Evolutionary conservation across 23 tunicate species (phyloP).

Genomic region (Styela plicata): DNA sequence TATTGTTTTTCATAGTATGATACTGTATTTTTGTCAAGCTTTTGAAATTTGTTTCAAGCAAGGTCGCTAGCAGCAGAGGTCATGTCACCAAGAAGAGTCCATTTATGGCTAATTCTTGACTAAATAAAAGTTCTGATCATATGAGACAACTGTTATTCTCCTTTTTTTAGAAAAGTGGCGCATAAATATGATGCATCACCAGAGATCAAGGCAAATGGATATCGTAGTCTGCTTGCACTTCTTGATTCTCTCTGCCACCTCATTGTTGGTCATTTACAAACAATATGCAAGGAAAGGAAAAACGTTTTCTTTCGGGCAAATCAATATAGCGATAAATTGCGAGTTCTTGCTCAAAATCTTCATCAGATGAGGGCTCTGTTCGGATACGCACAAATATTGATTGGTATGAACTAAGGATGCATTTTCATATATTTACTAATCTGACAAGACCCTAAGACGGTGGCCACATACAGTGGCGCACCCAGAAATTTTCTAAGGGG

Average conservation of each 20-base stretch:
- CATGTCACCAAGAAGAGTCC: not conserved
- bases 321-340: conserved; percentile 47
- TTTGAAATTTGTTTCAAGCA: too few species aligned
- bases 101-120: too few species aligned
- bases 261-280: conserved; percentile 31
- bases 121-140: too few species aligned
- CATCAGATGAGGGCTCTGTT: conserved; percentile 74
- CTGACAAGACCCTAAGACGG: too few species aligned
- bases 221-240: conserved; percentile 50
- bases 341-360: conserved; percentile 42
- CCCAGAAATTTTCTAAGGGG: too few species aligned
- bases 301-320: conserved; percentile 61
- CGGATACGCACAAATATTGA: conserved; percentile 64
- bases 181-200: conserved; percentile 56
- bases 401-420: too few species aligned
- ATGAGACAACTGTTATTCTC: too few species aligned
- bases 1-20: too few species aligned
- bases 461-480: too few species aligned
- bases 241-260: conserved; percentile 39
- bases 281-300: conserved; percentile 24
- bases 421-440: too few species aligned
- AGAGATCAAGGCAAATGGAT: conserved; percentile 62
- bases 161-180: conserved; percentile 37
- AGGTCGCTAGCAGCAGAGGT: not conserved
- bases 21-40: too few species aligned